These are phyloP conservation scores for Neolamprologus modestus DNA, from an alignment of 2,113 vertebrate genomes.

Conservation along the genomic window DNA sequence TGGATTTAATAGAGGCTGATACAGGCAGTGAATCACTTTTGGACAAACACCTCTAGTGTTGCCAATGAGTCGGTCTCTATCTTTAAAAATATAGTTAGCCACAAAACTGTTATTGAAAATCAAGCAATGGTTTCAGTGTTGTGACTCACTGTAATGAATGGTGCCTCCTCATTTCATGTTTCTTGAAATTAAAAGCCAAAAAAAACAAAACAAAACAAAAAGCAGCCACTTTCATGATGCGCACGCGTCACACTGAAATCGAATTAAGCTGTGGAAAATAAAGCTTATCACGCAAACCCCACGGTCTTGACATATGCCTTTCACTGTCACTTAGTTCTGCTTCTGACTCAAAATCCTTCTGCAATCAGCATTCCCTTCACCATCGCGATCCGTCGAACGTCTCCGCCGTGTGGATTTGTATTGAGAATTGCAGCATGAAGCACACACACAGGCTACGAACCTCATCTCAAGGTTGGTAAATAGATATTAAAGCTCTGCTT, in stretches of 20 bases:
- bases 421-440: not conserved
- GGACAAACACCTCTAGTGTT: not conserved
- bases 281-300: not conserved
- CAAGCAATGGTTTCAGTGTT: not conserved
- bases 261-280: not conserved
- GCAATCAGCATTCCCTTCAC: not conserved
- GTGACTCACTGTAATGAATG: not conserved
- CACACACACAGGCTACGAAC: not conserved
- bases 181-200: not conserved
- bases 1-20: slow-evolving; percentile 3
- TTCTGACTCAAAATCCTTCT: not conserved
- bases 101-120: not conserved
- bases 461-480: slow-evolving; percentile 10
- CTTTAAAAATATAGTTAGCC: not conserved
- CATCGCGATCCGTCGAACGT: not conserved
- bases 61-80: not conserved
- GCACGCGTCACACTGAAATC: not conserved
- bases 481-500: not conserved
- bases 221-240: not conserved
- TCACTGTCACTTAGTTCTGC: not conserved
- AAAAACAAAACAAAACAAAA: not conserved
- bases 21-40: not conserved
- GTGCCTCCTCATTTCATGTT: not conserved
- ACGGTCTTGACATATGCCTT: not conserved
- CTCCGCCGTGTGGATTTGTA: not conserved